These are phyloP conservation scores for Callospermophilus lateralis DNA, from an alignment of 2,113 vertebrate genomes.

Conservation along the genomic window DNA sequence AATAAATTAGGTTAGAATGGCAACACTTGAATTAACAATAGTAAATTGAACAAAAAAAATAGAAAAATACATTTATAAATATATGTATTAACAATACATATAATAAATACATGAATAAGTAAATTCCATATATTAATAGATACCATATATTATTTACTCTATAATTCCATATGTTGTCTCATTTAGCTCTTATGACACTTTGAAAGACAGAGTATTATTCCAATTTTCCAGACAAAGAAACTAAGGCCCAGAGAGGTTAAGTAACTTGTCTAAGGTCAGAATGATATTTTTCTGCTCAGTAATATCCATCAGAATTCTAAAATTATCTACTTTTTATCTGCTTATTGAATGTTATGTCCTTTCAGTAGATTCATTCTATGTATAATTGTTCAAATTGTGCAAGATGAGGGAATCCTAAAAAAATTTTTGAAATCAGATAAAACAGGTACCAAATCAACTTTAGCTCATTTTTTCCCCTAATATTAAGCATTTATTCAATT, in stretches of 20 bases:
- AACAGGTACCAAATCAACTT: not conserved
- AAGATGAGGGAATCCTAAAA: not conserved
- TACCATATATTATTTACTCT: not conserved
- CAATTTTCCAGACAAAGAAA: constrained; percentile 32
- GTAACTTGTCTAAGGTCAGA: not conserved
- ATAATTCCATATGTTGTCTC: not conserved
- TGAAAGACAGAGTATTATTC: not conserved
- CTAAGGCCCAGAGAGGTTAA: not conserved
- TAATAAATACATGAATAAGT: too few species aligned
- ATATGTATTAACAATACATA: too few species aligned
- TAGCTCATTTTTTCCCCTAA: not conserved
- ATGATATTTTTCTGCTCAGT: not conserved
- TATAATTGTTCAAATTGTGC: not conserved
- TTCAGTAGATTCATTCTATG: not conserved
- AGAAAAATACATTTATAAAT: constrained; percentile 1
- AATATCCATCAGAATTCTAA: not conserved
- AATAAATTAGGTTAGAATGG: not conserved
- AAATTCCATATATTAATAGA: not conserved
- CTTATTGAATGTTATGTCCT: not conserved
- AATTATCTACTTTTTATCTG: not conserved
- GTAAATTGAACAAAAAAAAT: not conserved
- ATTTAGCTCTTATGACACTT: not conserved
- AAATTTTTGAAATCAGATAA: not conserved
- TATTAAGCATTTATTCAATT: not conserved
- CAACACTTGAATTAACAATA: constrained; percentile 17